These are phyloP conservation scores for Rachycentron canadum DNA, from an alignment of 2,797 vertebrate species.

Conservation along the genomic window DNA sequence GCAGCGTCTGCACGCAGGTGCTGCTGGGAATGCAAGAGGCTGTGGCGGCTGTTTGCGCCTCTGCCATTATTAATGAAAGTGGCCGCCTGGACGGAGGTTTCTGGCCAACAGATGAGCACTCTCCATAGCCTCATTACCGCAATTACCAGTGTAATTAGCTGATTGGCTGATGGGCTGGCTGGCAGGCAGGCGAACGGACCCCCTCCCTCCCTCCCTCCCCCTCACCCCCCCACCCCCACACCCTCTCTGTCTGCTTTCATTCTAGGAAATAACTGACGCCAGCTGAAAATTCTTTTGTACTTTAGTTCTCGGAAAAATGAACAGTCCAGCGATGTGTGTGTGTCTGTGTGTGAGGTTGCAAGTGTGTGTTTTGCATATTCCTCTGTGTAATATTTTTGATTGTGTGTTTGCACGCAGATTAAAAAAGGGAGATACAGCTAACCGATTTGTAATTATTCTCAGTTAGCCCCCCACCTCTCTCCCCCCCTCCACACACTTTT, in stretches of 20 bases:
- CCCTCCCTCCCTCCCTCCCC: background rate
- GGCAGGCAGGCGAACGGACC: conserved; percentile 18
- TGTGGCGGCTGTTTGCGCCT: background rate
- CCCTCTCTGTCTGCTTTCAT: background rate
- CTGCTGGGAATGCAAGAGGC: conserved; percentile 24
- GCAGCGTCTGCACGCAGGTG: conserved; percentile 47
- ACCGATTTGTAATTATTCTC: conserved; percentile 22
- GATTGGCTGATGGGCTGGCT: conserved; percentile 64
- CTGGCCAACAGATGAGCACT: conserved; percentile 60
- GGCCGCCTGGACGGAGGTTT: conserved; percentile 5
- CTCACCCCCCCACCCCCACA: too few species aligned
- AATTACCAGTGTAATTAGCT: conserved; percentile 66
- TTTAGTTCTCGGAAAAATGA: conserved; percentile 7
- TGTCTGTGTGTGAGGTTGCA: background rate
- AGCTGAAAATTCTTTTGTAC: conserved; percentile 39
- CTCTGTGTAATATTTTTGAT: conserved; percentile 28
- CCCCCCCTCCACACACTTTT: background rate
- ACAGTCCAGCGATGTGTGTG: background rate
- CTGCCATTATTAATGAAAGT: conserved; percentile 64
- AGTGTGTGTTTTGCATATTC: conserved; percentile 6
- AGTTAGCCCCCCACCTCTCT: background rate
- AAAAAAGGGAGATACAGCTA: conserved; percentile 23
- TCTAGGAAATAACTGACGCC: conserved; percentile 34
- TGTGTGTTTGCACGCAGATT: conserved; percentile 27
- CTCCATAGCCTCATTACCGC: conserved; percentile 63